Conservation (phyloP, 2,888 invertebrate species). For the Leptinotarsa tumamoca region DNA sequence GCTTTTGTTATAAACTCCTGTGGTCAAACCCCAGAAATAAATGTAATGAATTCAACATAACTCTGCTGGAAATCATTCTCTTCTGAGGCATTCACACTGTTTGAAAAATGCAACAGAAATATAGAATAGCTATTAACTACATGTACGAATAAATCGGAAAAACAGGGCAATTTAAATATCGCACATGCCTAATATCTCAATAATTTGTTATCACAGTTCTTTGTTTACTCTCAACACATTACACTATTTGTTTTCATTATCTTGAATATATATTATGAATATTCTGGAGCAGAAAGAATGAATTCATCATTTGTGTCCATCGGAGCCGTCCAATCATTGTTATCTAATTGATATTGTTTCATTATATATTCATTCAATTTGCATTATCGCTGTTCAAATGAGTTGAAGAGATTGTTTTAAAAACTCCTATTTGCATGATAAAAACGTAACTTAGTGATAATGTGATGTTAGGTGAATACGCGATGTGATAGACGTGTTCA, state of each 20-base stretch:
- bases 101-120: too few species aligned
- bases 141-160: background rate
- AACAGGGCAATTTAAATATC: background rate
- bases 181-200: background rate
- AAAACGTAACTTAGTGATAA: constrained; percentile 34
- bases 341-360: background rate
- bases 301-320: background rate
- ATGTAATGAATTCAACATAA: too few species aligned
- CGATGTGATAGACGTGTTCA: background rate
- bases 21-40: too few species aligned
- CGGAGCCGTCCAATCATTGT: background rate
- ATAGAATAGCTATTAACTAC: too few species aligned
- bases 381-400: constrained; percentile 38
- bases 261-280: constrained; percentile 5
- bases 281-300: background rate
- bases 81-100: too few species aligned
- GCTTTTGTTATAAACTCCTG: too few species aligned
- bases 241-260: constrained; percentile 16
- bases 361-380: constrained; percentile 29
- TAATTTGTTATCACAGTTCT: background rate
- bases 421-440: constrained; percentile 25
- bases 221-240: constrained; percentile 1
- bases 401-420: constrained; percentile 31
- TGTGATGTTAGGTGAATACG: constrained; percentile 14
- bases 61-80: too few species aligned